Evolutionary conservation across 1,140 invertebrate species (phyloP).

Genomic region (Euglossa dilemma): DNA sequence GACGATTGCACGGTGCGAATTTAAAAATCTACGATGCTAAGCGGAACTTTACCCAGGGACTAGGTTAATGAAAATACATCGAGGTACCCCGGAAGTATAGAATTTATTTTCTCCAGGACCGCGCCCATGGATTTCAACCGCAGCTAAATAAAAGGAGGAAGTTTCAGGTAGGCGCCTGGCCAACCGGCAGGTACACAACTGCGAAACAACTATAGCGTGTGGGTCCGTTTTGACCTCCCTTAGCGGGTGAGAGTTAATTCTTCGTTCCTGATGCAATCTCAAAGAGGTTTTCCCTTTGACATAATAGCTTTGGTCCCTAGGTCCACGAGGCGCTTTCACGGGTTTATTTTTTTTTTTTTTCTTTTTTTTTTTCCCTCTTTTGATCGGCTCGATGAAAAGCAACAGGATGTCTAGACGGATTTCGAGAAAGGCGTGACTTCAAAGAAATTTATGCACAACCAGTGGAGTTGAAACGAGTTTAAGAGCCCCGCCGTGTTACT

Average conservation of each 20-base stretch:
- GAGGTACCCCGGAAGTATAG: background rate
- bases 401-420: conserved; percentile 15
- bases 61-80: background rate
- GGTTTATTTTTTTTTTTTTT: background rate
- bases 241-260: background rate
- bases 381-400: conserved; percentile 12
- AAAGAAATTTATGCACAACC: conserved; percentile 41
- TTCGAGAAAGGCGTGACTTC: conserved; percentile 25
- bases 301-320: background rate
- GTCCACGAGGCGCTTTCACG: background rate
- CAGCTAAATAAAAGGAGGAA: background rate
- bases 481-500: conserved; percentile 48
- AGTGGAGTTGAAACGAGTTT: conserved; percentile 53
- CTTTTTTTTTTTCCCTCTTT: too few species aligned
- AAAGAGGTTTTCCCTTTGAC: background rate
- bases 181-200: background rate
- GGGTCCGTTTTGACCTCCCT: background rate
- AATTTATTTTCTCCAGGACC: background rate
- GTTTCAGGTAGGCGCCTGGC: conserved; percentile 3
- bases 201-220: background rate
- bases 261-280: conserved; percentile 6
- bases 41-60: too few species aligned
- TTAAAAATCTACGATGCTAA: too few species aligned
- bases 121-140: background rate
- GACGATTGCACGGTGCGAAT: too few species aligned